A percentile compares a stretch with the other conserved stretches of the same genome.
Conservation (phyloP, 2,113 vertebrate species). For the Nesogale talazaci region DNA sequence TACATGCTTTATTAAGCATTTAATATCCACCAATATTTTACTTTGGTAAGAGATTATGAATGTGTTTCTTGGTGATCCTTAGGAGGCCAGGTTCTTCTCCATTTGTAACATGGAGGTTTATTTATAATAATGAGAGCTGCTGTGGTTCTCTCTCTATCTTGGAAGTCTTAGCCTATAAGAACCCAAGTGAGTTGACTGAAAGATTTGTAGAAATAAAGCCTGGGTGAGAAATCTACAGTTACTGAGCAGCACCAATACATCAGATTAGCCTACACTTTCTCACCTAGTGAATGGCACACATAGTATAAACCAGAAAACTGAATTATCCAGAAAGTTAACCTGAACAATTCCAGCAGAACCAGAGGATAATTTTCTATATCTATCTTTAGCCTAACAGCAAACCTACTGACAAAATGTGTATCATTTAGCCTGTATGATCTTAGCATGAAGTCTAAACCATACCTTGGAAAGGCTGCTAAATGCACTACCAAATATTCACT, state of each 20-base stretch:
- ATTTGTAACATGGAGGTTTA: not conserved
- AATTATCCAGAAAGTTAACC: not conserved
- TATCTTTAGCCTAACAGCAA: not conserved
- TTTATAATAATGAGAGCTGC: not conserved
- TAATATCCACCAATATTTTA: constrained; percentile 11
- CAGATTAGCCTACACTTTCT: not conserved
- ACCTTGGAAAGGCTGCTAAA: constrained; percentile 46
- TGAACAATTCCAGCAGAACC: constrained; percentile 3
- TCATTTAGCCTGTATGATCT: constrained; percentile 6
- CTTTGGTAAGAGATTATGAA: not conserved
- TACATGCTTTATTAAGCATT: not conserved
- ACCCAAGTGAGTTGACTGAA: not conserved
- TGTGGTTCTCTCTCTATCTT: too few relatives aligned
- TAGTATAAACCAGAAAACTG: constrained; percentile 18
- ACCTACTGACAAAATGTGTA: not conserved
- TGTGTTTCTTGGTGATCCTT: not conserved
- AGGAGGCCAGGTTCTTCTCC: not conserved
- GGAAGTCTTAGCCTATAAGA: not conserved
- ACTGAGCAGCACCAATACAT: not conserved
- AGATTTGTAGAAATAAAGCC: not conserved
- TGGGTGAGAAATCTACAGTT: not conserved
- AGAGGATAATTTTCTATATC: not conserved
- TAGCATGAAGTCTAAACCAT: constrained; percentile 38
- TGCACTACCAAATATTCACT: not conserved
- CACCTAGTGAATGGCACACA: constrained; percentile 29